These are phyloP conservation scores for Ophraella communa DNA, from an alignment of 2,888 invertebrate genomes.

Conservation along the genomic window DNA sequence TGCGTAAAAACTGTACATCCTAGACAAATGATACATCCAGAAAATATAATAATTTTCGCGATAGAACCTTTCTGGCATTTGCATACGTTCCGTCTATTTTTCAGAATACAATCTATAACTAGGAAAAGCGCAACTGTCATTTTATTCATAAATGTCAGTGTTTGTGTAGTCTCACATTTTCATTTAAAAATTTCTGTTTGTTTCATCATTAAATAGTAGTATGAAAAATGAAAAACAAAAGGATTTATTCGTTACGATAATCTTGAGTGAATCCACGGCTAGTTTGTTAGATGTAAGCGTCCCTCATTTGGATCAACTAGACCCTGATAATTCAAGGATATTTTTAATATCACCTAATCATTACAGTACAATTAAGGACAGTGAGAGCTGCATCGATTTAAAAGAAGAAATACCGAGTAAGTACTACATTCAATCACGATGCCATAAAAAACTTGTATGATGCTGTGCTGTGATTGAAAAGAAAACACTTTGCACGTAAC, in stretches of 20 bases:
- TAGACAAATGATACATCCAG: too few relatives aligned
- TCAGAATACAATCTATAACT: neutral
- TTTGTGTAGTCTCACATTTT: neutral
- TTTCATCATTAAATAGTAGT: neutral
- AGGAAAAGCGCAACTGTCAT: neutral
- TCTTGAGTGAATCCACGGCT: constrained; percentile 55
- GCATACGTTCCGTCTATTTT: neutral
- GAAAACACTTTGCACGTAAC: too few relatives aligned
- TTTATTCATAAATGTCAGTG: neutral
- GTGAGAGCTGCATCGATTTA: neutral
- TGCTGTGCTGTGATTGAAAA: too few relatives aligned
- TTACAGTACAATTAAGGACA: constrained; percentile 15
- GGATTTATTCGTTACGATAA: constrained; percentile 51
- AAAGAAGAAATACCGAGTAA: constrained; percentile 6
- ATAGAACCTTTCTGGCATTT: too few relatives aligned
- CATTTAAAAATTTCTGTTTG: neutral
- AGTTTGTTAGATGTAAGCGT: constrained; percentile 51
- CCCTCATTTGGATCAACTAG: constrained; percentile 51
- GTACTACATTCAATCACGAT: too few relatives aligned
- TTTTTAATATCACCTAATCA: constrained; percentile 45
- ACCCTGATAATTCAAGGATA: constrained; percentile 45
- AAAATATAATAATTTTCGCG: too few relatives aligned
- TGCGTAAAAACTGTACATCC: too few relatives aligned
- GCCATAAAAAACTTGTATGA: too few relatives aligned
- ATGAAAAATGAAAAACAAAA: constrained; percentile 28